phyloP scores from a whole-genome alignment of 35 echinoderm and acorn worm genomes.

The Anneissia japonica region DNA sequence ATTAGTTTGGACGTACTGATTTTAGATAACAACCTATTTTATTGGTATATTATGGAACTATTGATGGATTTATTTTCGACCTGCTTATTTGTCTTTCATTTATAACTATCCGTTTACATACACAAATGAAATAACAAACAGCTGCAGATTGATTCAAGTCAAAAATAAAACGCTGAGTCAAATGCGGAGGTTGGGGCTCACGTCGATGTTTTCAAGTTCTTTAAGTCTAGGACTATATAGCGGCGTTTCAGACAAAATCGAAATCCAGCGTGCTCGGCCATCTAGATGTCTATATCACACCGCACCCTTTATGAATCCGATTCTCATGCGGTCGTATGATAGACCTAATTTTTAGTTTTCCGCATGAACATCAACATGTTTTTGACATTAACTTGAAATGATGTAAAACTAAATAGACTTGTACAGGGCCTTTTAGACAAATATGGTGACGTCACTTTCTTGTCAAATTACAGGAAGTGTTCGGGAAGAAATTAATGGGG shows the following conservation, averaged over 20 bases:
- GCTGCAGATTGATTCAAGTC: neutral
- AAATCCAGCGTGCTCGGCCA: neutral
- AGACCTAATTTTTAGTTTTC: too few relatives aligned
- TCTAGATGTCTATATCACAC: too few relatives aligned
- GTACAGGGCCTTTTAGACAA: neutral
- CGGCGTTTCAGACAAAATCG: neutral
- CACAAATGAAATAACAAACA: neutral
- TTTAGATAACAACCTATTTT: too few relatives aligned
- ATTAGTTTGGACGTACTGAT: too few relatives aligned
- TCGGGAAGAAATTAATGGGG: neutral
- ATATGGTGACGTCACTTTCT: neutral
- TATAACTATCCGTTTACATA: neutral
- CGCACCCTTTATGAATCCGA: too few relatives aligned
- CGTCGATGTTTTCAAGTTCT: neutral
- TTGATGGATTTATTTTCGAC: neutral
- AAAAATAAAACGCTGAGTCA: neutral
- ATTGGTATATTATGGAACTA: too few relatives aligned
- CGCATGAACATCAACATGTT: too few relatives aligned
- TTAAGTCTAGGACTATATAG: too few relatives aligned
- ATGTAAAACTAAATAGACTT: too few relatives aligned
- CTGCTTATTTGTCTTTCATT: neutral
- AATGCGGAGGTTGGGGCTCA: neutral
- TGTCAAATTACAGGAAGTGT: neutral
- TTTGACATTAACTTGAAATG: too few relatives aligned
- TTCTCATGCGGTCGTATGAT: too few relatives aligned